A percentile compares a stretch with the other conserved stretches of the same genome.
phyloP scores from a whole-genome alignment of 2,797 vertebrate genomes.

The Limosa lapponica region DNA sequence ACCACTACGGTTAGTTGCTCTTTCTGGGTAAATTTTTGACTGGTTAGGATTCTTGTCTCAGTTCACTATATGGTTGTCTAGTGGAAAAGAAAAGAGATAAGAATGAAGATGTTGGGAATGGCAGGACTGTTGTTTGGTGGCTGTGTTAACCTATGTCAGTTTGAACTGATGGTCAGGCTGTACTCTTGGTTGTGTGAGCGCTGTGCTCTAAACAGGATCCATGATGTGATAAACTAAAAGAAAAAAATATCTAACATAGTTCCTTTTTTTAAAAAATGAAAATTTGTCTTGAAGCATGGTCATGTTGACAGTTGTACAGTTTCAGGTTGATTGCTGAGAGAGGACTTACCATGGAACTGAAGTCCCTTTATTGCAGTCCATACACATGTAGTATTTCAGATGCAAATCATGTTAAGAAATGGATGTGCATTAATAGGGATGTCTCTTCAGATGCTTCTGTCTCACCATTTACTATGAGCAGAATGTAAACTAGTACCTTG shows the following conservation, averaged over 20 bases:
- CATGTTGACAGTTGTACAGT: neutral
- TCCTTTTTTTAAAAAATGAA: neutral
- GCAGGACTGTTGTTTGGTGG: neutral
- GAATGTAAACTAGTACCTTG: neutral
- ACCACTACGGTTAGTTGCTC: rapidly evolving
- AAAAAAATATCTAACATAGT: neutral
- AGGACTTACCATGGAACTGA: neutral
- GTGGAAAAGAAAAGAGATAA: neutral
- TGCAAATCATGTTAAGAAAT: neutral
- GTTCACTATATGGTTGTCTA: neutral
- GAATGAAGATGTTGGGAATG: neutral
- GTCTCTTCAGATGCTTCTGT: neutral
- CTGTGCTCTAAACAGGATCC: neutral
- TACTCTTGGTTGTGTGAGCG: neutral
- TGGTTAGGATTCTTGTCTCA: neutral
- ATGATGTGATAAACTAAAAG: neutral
- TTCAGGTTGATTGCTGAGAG: neutral
- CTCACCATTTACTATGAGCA: neutral
- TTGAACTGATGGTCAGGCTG: neutral
- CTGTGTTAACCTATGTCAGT: neutral
- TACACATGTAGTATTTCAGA: neutral
- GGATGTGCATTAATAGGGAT: neutral
- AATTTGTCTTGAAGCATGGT: neutral
- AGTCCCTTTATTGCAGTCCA: neutral
- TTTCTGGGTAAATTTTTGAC: neutral